phyloP scores from a whole-genome alignment of 1,140 invertebrate species.

The Brachionus rubens region DNA sequence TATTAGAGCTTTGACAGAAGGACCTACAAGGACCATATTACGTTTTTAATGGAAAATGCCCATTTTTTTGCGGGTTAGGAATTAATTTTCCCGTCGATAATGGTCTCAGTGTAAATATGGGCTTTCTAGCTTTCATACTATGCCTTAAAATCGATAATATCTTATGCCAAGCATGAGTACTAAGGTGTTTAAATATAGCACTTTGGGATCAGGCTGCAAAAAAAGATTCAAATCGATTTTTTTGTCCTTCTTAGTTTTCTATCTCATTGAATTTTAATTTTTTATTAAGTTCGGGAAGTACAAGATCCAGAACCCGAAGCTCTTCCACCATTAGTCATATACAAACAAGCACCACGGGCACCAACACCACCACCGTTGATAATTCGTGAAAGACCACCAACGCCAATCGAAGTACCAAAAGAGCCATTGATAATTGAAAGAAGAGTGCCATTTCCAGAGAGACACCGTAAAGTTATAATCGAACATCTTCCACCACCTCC shows the following conservation, averaged over 20 bases:
- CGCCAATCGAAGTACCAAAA: conserved; percentile 8
- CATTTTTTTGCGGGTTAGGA: no score
- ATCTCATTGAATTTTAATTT: no score
- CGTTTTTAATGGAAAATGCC: no score
- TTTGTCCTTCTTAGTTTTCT: background rate
- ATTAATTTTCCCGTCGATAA: no score
- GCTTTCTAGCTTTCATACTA: no score
- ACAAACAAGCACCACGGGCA: conserved; percentile 13
- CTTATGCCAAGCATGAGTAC: no score
- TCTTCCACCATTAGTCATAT: background rate
- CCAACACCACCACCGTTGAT: conserved; percentile 27
- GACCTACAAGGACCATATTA: no score
- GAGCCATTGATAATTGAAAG: conserved; percentile 15
- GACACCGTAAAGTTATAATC: background rate
- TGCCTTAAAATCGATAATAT: no score
- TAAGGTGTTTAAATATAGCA: no score
- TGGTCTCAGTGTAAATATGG: no score
- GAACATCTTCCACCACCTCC: conserved; percentile 17
- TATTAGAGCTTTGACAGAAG: no score
- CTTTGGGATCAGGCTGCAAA: no score
- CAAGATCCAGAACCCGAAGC: conserved; percentile 11
- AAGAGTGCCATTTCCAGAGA: background rate
- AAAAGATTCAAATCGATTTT: background rate
- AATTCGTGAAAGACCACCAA: conserved; percentile 10
- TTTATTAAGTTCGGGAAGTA: conserved; percentile 12